Base-by-base conservation (phyloP, 2,113 vertebrate genomes). In the Corvus cornix region DNA sequence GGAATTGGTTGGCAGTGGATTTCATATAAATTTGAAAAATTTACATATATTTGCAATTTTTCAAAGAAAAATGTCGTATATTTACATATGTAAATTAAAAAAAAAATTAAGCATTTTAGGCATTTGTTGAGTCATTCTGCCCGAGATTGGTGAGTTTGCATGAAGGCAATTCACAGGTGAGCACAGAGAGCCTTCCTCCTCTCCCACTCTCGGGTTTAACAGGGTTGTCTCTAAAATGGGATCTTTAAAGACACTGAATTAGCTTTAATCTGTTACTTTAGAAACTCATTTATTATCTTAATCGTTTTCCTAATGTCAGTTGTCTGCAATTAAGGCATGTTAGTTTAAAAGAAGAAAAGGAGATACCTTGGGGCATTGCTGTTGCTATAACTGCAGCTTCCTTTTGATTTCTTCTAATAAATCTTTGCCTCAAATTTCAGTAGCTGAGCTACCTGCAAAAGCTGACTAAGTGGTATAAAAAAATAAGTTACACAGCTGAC, bases 91-190 rank as follows among this genome's bases (percentile, higher is more conserved):
- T 2, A 74, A 52, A 59, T 49, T 53, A 6, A 0, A 1, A 11
- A 13, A 37, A 58, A 58, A 44, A 27, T 3, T 16, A 24, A 27
- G 10, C 8, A 31, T 59, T 80, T 63, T 53, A 80, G 63, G 51
- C 55, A 78, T 37, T 37, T 37, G 49, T 44, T 10, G 66, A 67
- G 76, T 87, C 90, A 83, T 77, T 93, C 44, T 55, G 60, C 83
- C 87, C 1, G 60, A 93, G 96, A 97, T 66, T 97, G 97, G 97
- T 98, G 97, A 98, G 94, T 87, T 97, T 83, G 64, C 87, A 76
- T 82, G 95, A 98, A 98, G 98, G 97, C 98, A 98, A 98, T 97
- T 97, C 96, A 89, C 96, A 97, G 93, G 94, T 93, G 86, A 97
- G 69, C 56, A 41, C 7, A 79, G 31, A 82, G 55, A 90, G 82